Percentiles rank a stretch among this genome's conserved stretches.
Evolutionary conservation across 2,113 vertebrate genomes (phyloP).

Genomic region (Seriola dumerili): DNA sequence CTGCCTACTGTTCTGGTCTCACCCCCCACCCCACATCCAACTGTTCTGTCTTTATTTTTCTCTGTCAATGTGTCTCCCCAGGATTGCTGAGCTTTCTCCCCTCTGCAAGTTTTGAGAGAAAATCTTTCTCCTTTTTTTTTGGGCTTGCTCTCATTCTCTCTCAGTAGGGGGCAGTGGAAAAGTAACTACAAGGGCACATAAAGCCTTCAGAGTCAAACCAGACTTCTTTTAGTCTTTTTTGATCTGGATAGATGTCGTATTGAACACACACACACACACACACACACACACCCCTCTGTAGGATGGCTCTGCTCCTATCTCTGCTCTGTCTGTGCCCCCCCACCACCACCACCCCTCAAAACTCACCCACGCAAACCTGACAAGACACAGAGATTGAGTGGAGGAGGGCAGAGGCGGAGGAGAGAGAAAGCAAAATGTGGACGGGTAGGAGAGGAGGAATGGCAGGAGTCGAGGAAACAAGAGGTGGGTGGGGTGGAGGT

Average conservation of each 20-base stretch:
- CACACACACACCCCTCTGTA: slow-evolving; percentile 56
- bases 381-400: slow-evolving; percentile 51
- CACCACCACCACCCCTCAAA: slow-evolving; percentile 50
- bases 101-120: slow-evolving; percentile 66
- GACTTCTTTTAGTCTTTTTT: slow-evolving; percentile 78
- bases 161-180: slow-evolving; percentile 74
- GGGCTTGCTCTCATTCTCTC: slow-evolving; percentile 60
- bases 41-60: slow-evolving; percentile 50
- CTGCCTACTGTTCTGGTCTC: slow-evolving; percentile 29
- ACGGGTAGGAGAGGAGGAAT: slow-evolving; percentile 27
- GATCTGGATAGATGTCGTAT: slow-evolving; percentile 73
- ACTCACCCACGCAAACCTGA: slow-evolving; percentile 67
- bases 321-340: slow-evolving; percentile 53
- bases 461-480: slow-evolving; percentile 57
- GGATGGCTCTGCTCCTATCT: slow-evolving; percentile 57
- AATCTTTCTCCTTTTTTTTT: slow-evolving; percentile 45
- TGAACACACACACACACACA: slow-evolving; percentile 56
- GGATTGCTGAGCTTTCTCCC: slow-evolving; percentile 66
- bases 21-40: slow-evolving; percentile 18
- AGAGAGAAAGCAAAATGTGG: slow-evolving; percentile 23
- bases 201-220: slow-evolving; percentile 76
- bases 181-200: slow-evolving; percentile 78
- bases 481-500: slow-evolving; percentile 45
- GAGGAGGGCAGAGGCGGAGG: slow-evolving; percentile 20
- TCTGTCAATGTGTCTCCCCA: slow-evolving; percentile 57